Percentiles rank a stretch among this genome's conserved stretches.
Evolutionary conservation across 2,113 vertebrate genomes (phyloP).

Genomic region (Nanorana parkeri): DNA sequence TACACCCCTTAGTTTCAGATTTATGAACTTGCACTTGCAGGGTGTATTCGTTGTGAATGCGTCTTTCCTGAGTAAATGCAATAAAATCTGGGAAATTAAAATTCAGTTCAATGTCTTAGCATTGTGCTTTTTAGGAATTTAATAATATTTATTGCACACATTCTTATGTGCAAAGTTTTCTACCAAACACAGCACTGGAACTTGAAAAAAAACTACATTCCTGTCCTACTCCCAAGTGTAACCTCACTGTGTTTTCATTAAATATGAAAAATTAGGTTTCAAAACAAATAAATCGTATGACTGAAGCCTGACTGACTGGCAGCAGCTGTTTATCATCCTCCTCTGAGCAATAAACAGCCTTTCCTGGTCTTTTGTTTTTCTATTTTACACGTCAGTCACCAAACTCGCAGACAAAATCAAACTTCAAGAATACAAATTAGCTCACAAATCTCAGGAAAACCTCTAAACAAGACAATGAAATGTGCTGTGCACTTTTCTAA

Average conservation of each 20-base stretch:
- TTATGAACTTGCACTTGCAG: no score
- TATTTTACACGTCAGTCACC: slow-evolving; percentile 1
- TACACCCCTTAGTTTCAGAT: no score
- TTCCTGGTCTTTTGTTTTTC: not conserved
- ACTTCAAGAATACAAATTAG: not conserved
- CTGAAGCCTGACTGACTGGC: not conserved
- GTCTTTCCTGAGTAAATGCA: no score
- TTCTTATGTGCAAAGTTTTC: no score
- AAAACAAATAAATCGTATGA: slow-evolving; percentile 19
- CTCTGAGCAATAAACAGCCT: slow-evolving; percentile 7
- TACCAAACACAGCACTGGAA: not conserved
- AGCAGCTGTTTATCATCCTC: slow-evolving; percentile 17
- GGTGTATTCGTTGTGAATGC: no score
- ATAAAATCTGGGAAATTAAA: no score
- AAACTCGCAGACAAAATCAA: not conserved
- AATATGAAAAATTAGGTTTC: slow-evolving; percentile 24
- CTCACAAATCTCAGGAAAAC: no score
- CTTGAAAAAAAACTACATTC: not conserved
- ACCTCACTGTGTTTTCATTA: slow-evolving; percentile 31
- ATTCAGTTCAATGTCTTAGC: no score
- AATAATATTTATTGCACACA: no score
- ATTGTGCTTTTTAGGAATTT: no score
- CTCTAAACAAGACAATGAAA: no score
- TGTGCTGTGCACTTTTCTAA: no score
- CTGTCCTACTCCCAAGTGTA: not conserved